Evolutionary conservation across 2,888 invertebrate species (phyloP), one percentile per base, ranked within the genome.

Genomic region (Parelbella ahira): DNA sequence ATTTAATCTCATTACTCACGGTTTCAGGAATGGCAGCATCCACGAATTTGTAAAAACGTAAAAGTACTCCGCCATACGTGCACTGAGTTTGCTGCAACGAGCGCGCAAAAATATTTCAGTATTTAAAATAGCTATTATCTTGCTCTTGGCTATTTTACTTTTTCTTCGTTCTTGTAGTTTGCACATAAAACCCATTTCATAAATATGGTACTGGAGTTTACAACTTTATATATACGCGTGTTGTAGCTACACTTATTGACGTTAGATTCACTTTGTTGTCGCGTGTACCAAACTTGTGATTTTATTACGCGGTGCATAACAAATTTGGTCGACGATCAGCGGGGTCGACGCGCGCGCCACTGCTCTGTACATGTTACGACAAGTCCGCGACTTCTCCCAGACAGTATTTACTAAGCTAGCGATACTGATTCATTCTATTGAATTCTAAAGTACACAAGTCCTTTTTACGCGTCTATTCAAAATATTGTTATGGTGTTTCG

Each of bases 101-200:
- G 47, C 49, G 34, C 44, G 48, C 48, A 59, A 51, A 58, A 57
- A 56, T 50, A 59, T 53, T 50, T 59, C 56, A 39, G 51, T 44
- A 39, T 59, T 59, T 27, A 50, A 47, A 34, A 43, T 39, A 29
- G 45, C 41, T 32, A 53, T 13, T 24, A 50, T 32, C 29, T 50
- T 50, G 6, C 10, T 30, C 11, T 32, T 34, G 20, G 15, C 13
- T 3, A 51, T 12, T 36, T 45, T 56, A 25, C 44, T 55, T 43
- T 38, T 55, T 34, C 44, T 52, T 37, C 48, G 47, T 9, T 48
- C 49, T 54, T 60, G 54, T 8, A 44, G 34, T 28, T 53, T 56
- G 39, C 67, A 68, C 50, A 53, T 49, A 39, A 54, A 55, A 32
- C 64, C 64, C 67, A 65, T 66, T 47, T 45, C 49, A 47, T 15